These are phyloP conservation scores for Phrynosoma blainvillii DNA, from an alignment of 2,113 vertebrate genomes.

Conservation along the genomic window DNA sequence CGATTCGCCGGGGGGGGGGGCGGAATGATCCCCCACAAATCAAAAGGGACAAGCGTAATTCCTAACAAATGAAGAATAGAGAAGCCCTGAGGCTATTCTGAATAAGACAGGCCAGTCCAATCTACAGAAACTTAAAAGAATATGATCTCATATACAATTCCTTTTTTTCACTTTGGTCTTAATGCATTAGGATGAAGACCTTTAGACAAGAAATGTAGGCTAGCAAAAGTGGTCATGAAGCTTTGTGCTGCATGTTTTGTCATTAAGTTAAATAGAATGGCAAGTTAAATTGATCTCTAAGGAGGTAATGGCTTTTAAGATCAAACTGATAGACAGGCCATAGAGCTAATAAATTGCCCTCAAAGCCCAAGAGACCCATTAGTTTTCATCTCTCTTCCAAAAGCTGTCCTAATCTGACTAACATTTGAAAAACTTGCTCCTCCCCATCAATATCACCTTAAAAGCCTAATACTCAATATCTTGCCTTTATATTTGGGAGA, in stretches of 20 bases:
- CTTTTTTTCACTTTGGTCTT: background rate
- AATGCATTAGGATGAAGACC: background rate
- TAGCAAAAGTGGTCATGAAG: background rate
- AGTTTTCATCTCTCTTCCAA: background rate
- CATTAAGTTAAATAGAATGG: slow-evolving; percentile 31
- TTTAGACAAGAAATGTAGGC: background rate
- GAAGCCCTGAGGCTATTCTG: slow-evolving; percentile 30
- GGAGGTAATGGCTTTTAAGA: slow-evolving; percentile 36
- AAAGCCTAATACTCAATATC: slow-evolving; percentile 3
- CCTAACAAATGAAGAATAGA: slow-evolving; percentile 4
- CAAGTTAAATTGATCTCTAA: slow-evolving; percentile 1
- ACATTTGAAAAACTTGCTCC: slow-evolving; percentile 24
- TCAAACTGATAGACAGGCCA: slow-evolving; percentile 3
- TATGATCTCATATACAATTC: background rate
- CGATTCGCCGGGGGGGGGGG: too few species aligned
- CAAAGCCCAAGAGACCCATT: slow-evolving; percentile 26
- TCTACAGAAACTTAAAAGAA: background rate
- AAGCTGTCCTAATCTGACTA: background rate
- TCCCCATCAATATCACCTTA: background rate
- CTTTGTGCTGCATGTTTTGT: background rate
- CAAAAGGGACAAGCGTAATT: too few species aligned
- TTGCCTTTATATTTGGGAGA: background rate
- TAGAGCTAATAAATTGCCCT: slow-evolving; percentile 21
- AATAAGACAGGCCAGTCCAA: background rate
- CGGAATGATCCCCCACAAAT: too few species aligned